Evolutionary conservation across 2,797 vertebrate genomes (phyloP).

Genomic region (Hozukius guyotensis): DNA sequence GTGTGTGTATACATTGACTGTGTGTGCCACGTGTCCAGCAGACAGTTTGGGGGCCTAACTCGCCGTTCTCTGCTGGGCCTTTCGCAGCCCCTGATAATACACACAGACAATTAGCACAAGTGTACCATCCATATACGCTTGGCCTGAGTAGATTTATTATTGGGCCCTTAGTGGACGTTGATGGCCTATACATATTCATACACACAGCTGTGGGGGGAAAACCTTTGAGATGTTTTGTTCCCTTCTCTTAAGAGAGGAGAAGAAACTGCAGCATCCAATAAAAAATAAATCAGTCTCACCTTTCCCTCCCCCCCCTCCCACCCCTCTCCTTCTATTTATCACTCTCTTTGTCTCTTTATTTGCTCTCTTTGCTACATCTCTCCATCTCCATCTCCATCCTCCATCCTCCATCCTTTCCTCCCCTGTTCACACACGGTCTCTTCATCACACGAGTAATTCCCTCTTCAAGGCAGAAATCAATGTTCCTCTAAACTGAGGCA

Average conservation of each 20-base stretch:
- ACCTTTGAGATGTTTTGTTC: constrained; percentile 61
- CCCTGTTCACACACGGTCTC: constrained; percentile 76
- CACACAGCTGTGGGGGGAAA: constrained; percentile 56
- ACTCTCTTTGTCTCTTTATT: constrained; percentile 44
- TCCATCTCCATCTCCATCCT: constrained; percentile 14
- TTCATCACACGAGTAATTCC: constrained; percentile 90
- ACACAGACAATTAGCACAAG: constrained; percentile 72
- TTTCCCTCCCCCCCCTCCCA: not conserved
- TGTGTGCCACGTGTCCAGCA: constrained; percentile 1
- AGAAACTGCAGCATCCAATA: constrained; percentile 31
- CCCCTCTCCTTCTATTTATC: constrained; percentile 23
- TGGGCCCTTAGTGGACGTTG: constrained; percentile 66
- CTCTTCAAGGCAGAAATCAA: constrained; percentile 95
- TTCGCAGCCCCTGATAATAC: constrained; percentile 59
- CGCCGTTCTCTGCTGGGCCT: constrained; percentile 46
- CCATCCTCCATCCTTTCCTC: constrained; percentile 8
- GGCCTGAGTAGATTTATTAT: constrained; percentile 74
- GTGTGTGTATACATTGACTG: constrained; percentile 11
- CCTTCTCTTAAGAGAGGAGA: constrained; percentile 25
- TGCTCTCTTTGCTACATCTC: constrained; percentile 45
- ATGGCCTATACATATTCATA: constrained; percentile 74
- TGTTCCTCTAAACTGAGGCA: constrained; percentile 92
- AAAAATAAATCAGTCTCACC: constrained; percentile 1
- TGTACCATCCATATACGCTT: constrained; percentile 48
- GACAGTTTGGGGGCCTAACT: constrained; percentile 33